phyloP scores from a whole-genome alignment of 2,797 vertebrate genomes.

The Urocyon cinereoargenteus region DNA sequence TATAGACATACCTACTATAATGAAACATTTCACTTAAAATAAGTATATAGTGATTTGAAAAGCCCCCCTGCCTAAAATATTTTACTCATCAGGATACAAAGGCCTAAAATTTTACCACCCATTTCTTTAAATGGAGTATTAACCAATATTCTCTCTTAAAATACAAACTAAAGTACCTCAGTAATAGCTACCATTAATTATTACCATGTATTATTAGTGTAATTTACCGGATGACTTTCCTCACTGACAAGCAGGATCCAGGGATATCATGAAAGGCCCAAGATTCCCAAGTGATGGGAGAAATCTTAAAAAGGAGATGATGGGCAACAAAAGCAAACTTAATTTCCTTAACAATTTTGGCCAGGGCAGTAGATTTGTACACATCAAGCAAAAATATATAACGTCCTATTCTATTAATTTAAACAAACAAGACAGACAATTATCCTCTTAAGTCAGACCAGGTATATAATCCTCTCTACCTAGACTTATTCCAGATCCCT shows the following conservation, averaged over 20 bases:
- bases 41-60: background rate
- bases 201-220: background rate
- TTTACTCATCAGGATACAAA: background rate
- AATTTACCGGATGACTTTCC: background rate
- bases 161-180: background rate
- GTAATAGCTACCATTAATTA: background rate
- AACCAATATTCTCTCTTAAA: slow-evolving; percentile 3
- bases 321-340: background rate
- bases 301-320: background rate
- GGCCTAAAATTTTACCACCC: background rate
- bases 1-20: background rate
- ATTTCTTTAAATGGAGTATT: background rate
- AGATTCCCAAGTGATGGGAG: background rate
- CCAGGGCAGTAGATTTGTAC: background rate
- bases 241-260: background rate
- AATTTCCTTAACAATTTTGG: background rate
- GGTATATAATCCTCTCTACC: background rate
- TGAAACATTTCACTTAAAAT: background rate
- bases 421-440: slow-evolving; percentile 44
- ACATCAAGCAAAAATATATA: background rate
- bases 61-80: background rate
- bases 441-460: slow-evolving; percentile 10
- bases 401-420: background rate
- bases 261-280: background rate
- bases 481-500: background rate